A percentile compares a stretch with the other conserved stretches of the same genome.
phyloP scores from a whole-genome alignment of 2,113 vertebrate species.

The Trematocara stigmaticum region DNA sequence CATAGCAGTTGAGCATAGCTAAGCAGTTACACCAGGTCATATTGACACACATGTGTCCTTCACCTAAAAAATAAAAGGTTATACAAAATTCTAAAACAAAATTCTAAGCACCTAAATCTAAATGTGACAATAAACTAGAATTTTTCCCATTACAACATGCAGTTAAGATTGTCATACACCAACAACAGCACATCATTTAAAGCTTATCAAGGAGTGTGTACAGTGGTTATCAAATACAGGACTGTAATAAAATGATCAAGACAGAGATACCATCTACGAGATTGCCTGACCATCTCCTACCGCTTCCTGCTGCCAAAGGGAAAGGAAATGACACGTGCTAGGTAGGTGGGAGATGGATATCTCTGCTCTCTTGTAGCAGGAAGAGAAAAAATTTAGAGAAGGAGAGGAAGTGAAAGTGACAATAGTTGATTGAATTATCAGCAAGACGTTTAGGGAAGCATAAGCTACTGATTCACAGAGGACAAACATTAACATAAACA shows the following conservation, averaged over 20 bases:
- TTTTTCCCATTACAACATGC: background rate
- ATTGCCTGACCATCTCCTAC: background rate
- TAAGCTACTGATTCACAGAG: conserved; percentile 3
- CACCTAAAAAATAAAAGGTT: background rate
- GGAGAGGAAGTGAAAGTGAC: background rate
- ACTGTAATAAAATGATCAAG: background rate
- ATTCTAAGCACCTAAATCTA: background rate
- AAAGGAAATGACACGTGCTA: conserved; percentile 32
- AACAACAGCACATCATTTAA: background rate
- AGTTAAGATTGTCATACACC: background rate
- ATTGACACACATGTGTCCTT: background rate
- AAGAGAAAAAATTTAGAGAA: conserved; percentile 1
- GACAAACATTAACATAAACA: conserved; percentile 1
- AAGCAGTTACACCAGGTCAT: background rate
- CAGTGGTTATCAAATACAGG: background rate
- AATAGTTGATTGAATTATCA: conserved; percentile 18
- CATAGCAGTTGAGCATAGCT: background rate
- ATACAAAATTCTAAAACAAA: background rate
- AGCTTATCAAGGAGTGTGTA: background rate
- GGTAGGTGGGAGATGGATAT: conserved; percentile 29
- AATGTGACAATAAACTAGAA: background rate
- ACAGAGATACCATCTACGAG: background rate
- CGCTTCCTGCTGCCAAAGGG: background rate
- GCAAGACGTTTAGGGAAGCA: conserved; percentile 16
- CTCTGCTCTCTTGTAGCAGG: conserved; percentile 12